Percentiles rank a stretch among this genome's conserved stretches.
Evolutionary conservation across 2,888 invertebrate genomes (phyloP).

Genomic region (Conomelus anceps): DNA sequence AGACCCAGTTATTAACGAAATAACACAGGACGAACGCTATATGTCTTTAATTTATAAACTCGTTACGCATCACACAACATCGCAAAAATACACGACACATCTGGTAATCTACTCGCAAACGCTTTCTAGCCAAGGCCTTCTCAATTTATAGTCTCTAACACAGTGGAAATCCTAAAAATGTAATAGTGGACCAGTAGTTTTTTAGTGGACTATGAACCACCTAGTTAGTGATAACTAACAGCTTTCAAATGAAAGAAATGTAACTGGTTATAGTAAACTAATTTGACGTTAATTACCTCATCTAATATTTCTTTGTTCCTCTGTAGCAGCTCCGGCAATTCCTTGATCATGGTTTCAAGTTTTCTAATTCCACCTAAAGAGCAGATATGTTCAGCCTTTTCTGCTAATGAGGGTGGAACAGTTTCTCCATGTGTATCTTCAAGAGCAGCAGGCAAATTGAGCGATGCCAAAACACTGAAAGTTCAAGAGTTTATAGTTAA

Average conservation of each 20-base stretch:
- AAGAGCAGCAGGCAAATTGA: conserved; percentile 95
- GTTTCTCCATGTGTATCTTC: conserved; percentile 67
- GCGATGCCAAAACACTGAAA: conserved; percentile 71
- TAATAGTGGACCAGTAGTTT: background rate
- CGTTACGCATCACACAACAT: no score
- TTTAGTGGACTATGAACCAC: background rate
- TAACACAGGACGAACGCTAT: no score
- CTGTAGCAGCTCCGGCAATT: conserved; percentile 83
- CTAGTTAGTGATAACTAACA: background rate
- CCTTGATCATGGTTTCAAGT: conserved; percentile 66
- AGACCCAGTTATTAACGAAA: no score
- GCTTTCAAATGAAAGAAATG: background rate
- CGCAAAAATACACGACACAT: no score
- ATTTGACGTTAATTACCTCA: conserved; percentile 53
- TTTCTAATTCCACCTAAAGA: conserved; percentile 55
- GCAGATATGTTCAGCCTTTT: conserved; percentile 73
- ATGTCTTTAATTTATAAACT: no score
- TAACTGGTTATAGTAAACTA: background rate
- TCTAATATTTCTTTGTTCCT: conserved; percentile 91
- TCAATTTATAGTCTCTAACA: no score
- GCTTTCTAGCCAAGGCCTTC: no score
- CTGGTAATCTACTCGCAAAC: no score
- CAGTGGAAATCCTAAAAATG: no score
- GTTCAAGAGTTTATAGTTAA: no score
- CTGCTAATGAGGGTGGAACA: conserved; percentile 81